These are phyloP conservation scores for Eupsilia transversa DNA, from an alignment of 2,888 invertebrate genomes.

Conservation along the genomic window DNA sequence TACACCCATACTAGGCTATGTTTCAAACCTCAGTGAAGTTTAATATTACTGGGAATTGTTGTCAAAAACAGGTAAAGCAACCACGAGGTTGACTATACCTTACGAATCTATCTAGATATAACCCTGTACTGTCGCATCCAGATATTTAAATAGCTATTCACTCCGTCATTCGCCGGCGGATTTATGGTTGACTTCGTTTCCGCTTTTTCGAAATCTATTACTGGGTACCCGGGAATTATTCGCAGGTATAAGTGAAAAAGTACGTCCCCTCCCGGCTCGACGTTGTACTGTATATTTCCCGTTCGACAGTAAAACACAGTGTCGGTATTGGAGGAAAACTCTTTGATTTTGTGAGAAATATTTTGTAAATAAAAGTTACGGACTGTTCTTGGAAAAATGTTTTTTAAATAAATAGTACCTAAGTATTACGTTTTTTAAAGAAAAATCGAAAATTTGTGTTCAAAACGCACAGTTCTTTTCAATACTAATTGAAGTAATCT, in stretches of 20 bases:
- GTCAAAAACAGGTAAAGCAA: neutral
- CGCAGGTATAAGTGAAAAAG: slow-evolving; percentile 81
- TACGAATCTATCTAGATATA: slow-evolving; percentile 19
- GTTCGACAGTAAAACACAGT: slow-evolving; percentile 69
- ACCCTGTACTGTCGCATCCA: slow-evolving; percentile 62
- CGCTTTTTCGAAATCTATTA: slow-evolving; percentile 85
- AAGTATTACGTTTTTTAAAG: neutral
- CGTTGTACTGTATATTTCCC: slow-evolving; percentile 71
- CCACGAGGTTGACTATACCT: neutral
- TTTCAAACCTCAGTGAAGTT: neutral
- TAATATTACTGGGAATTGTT: neutral
- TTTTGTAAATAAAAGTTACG: slow-evolving; percentile 33
- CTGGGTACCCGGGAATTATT: slow-evolving; percentile 80
- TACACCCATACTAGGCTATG: too few relatives aligned
- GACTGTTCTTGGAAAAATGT: slow-evolving; percentile 3
- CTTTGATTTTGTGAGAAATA: slow-evolving; percentile 23
- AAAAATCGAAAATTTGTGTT: neutral
- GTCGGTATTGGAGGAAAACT: slow-evolving; percentile 36
- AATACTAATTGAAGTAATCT: too few relatives aligned
- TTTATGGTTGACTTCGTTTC: slow-evolving; percentile 83
- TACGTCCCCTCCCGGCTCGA: slow-evolving; percentile 68
- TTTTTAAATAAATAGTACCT: neutral
- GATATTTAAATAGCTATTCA: slow-evolving; percentile 78
- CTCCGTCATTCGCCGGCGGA: slow-evolving; percentile 68
- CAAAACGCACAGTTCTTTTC: neutral